Base-by-base conservation (phyloP, 2,113 vertebrate species). In the Suricata suricatta region DNA sequence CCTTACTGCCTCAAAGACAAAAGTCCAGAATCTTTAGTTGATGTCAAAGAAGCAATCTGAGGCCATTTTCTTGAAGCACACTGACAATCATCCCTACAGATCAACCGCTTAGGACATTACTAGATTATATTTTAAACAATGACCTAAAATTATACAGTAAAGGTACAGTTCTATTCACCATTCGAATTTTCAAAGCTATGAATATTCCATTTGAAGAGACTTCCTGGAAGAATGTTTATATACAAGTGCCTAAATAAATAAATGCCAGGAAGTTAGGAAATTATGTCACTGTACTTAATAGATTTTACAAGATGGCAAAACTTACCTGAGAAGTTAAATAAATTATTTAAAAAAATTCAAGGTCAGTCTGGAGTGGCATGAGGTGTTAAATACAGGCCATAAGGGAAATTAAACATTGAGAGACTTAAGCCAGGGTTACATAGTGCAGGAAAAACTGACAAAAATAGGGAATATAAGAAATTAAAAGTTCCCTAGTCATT, bases 281-380 rank as follows among this genome's bases (percentile, higher is more conserved):
- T 68, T 64, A 80, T 60, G 35, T 91, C 50, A n/a, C 41, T 52
- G 29, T 66, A 74, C 41, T 80, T 94, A 71, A 76, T 33, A 95
- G 47, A 50, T 89, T 90, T 93, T 71, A 84, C 4, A 72, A 94
- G 64, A 92, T 69, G 10, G 44, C 23, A 74, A 97, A 88, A 44
- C 12, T 92, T 90, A 71, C 35, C 64, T 71, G 50, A 76, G 21
- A 86, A 88, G 9, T 84, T 87, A 96, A 86, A 81, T 94, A 57
- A 96, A 88, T 88, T 95, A 81, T 76, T 76, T 57, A 9, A 97
- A 94, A 94, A 95, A 96, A 89, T 79, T 60, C 23, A 60, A 5
- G 33, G 82, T 94, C 64, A 84, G 41, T 60, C 25, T 90, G 35
- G 29, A 85, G 77, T 90, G 44, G 29, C 33, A 90, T 69, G 33